A percentile compares a stretch with the other conserved stretches of the same genome.
phyloP scores from a whole-genome alignment of 2,888 invertebrate genomes.

The Sisyra terminalis region DNA sequence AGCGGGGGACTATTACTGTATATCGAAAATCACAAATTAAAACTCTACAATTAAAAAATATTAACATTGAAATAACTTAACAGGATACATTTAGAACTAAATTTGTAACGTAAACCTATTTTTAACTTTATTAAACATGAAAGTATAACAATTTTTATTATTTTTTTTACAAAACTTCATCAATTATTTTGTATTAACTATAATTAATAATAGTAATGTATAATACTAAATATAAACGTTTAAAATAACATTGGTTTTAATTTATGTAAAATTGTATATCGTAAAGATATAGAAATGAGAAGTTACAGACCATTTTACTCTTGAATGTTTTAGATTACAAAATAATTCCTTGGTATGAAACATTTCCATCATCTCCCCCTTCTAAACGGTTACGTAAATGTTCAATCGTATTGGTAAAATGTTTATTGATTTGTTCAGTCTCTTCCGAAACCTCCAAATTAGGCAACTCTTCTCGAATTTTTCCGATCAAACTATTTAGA shows the following conservation, averaged over 20 bases:
- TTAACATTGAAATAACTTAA: no score
- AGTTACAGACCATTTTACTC: neutral
- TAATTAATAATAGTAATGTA: no score
- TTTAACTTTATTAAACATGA: no score
- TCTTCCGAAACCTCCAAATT: slow-evolving; percentile 91
- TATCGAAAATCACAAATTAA: no score
- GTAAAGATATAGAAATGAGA: no score
- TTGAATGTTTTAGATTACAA: slow-evolving; percentile 21
- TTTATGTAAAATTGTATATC: neutral
- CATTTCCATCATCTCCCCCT: slow-evolving; percentile 44
- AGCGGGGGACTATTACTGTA: no score
- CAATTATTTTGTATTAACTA: neutral
- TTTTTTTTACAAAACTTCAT: neutral
- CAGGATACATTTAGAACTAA: no score
- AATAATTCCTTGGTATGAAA: slow-evolving; percentile 46
- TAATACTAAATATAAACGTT: no score
- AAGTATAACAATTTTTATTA: no score
- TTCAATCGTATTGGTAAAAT: slow-evolving; percentile 79
- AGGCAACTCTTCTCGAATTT: slow-evolving; percentile 84
- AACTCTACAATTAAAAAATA: no score
- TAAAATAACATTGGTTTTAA: neutral
- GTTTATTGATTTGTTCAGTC: slow-evolving; percentile 90
- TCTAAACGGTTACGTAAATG: slow-evolving; percentile 58
- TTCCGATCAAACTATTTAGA: slow-evolving; percentile 61
- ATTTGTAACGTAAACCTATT: no score